These are phyloP conservation scores for Anarhynchus alexandrinus DNA, from an alignment of 2,113 vertebrate species.

Conservation along the genomic window DNA sequence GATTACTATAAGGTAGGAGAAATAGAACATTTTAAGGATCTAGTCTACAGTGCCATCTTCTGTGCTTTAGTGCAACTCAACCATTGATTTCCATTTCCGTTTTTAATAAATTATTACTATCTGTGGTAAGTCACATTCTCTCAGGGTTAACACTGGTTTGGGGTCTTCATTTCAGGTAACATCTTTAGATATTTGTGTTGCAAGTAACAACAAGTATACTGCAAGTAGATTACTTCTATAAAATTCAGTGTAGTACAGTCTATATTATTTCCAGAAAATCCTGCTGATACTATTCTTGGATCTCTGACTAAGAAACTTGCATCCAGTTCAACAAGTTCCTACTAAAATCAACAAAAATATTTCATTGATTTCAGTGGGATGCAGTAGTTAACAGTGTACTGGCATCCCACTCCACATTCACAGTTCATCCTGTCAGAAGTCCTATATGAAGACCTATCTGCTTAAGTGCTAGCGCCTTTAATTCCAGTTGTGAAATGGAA, in stretches of 20 bases:
- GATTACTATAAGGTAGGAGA: not conserved
- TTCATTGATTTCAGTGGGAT: not conserved
- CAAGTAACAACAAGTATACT: not conserved
- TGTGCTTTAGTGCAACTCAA: conserved; percentile 14
- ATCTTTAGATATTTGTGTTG: not conserved
- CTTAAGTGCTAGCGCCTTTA: not conserved
- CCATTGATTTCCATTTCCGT: not conserved
- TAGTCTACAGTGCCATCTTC: conserved; percentile 68
- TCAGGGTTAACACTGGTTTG: not conserved
- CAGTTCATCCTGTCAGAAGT: not conserved
- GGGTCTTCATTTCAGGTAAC: not conserved
- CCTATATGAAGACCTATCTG: not conserved
- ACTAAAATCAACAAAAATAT: not conserved
- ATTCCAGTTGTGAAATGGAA: not conserved
- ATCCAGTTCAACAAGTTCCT: not conserved
- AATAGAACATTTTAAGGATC: not conserved
- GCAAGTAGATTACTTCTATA: not conserved
- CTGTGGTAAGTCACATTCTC: not conserved
- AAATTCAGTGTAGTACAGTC: not conserved
- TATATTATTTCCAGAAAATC: not conserved
- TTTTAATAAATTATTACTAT: not conserved
- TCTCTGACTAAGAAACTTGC: not conserved
- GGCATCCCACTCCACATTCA: not conserved
- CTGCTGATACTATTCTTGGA: not conserved
- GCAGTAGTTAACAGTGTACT: not conserved